Base-by-base conservation (phyloP, 2,113 vertebrate genomes). In the Callionymus lyra region DNA sequence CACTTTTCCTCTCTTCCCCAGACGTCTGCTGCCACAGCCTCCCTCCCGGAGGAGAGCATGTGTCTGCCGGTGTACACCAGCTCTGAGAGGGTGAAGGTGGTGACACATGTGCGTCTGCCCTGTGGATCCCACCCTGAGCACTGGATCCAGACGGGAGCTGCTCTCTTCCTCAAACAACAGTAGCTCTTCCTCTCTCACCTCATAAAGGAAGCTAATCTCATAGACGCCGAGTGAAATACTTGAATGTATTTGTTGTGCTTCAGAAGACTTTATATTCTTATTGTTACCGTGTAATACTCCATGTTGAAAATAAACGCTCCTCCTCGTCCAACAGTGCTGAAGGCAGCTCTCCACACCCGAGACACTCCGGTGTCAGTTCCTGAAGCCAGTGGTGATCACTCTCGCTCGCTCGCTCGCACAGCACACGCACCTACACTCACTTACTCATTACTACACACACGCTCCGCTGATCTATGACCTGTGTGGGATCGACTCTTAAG, bases 101-200 rank as follows among this genome's bases (percentile, higher is more conserved):
- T 98, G 16, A 89, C 90, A 38, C 92, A 91, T 44, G 79, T 98
- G 15, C 82, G 87, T 12, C 80, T 98, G 37, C 95, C 95, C 6
- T 95, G 91, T 46, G 91, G 90, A 38, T 74, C 81, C 31, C 85
- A 74, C 75, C 85, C 86, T 18, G 88, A 86, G 77, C 90, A 85
- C 47, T 98, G 95, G 94, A 90, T 98, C 60, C 95, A 97, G 14
- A 89, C 87, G 6, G 92, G 95, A 11, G 89, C 93, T 0, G 95
- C 93, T 27, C 85, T 98, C 6, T 98, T 98, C 69, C 84, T 97
- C 21, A 95, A 90, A 75, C 89, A 87, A 45, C 90, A 90, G 52
- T 96, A 86, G 80, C 19, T 31, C 1, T 9, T n/a, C 15, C 41
- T 38, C 13, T 34, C 16, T 38, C 2, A 53, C 37, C n/a, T 13